A percentile compares a stretch with the other conserved stretches of the same genome.
These are phyloP conservation scores for Oncorhynchus keta DNA, from an alignment of 2,113 vertebrate species.

Conservation along the genomic window DNA sequence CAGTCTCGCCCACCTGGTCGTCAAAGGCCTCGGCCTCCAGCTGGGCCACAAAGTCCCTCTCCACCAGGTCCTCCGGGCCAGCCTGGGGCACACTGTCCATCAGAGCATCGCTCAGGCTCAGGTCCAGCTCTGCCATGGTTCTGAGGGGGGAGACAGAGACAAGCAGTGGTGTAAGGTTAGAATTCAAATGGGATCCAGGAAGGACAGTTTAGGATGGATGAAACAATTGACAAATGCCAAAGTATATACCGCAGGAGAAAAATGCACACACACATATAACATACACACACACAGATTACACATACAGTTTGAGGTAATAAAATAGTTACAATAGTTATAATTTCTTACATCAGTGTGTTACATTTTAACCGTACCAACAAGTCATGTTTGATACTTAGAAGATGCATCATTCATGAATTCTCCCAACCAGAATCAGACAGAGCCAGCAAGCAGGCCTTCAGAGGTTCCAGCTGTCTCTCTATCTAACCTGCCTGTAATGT, in stretches of 20 bases:
- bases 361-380: not conserved
- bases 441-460: slow-evolving; percentile 1
- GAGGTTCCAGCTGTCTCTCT: not conserved
- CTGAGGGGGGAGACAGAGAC: slow-evolving; percentile 1
- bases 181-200: not conserved
- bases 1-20: slow-evolving; percentile 88
- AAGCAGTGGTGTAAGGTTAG: not conserved
- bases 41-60: slow-evolving; percentile 87
- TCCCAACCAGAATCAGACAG: not conserved
- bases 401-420: not conserved
- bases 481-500: not conserved
- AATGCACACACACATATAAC: not conserved
- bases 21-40: slow-evolving; percentile 89
- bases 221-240: no score
- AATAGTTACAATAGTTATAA: not conserved
- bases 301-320: not conserved
- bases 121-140: slow-evolving; percentile 79
- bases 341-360: not conserved
- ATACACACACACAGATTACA: not conserved
- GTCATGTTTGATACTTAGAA: not conserved
- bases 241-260: not conserved
- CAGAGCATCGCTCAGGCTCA: slow-evolving; percentile 90
- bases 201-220: not conserved
- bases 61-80: slow-evolving; percentile 76
- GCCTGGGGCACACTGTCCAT: slow-evolving; percentile 76